phyloP scores from a whole-genome alignment of 2,888 invertebrate species.

The Drosophila lutescens region DNA sequence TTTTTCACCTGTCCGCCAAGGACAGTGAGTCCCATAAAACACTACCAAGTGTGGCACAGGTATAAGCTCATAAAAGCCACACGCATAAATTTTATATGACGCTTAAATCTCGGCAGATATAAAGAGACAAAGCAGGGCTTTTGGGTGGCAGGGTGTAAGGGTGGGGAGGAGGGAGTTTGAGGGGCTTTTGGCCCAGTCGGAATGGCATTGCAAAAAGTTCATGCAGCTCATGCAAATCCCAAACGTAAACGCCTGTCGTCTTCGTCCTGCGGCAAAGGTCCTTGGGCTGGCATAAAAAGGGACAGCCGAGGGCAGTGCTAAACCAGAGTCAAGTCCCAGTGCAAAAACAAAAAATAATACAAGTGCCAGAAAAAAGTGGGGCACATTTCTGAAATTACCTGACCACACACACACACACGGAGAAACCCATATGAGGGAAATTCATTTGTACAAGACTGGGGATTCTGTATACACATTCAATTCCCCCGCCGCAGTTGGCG shows the following conservation, averaged over 20 bases:
- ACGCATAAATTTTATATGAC: constrained; percentile 77
- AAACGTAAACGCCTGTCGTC: constrained; percentile 68
- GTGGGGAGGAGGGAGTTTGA: background rate
- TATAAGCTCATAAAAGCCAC: constrained; percentile 54
- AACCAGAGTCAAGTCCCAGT: constrained; percentile 64
- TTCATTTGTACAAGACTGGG: constrained; percentile 28
- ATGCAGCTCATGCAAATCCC: constrained; percentile 76
- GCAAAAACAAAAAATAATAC: constrained; percentile 39
- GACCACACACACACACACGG: constrained; percentile 47
- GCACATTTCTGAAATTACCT: constrained; percentile 74
- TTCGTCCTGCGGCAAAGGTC: constrained; percentile 46
- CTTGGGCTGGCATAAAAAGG: constrained; percentile 53
- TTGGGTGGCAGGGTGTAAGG: background rate
- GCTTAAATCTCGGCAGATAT: constrained; percentile 73
- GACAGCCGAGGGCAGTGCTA: constrained; percentile 60
- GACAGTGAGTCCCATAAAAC: constrained; percentile 37
- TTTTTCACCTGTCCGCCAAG: constrained; percentile 25
- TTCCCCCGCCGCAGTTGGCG: constrained; percentile 50
- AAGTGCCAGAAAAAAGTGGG: constrained; percentile 25
- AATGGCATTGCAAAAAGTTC: constrained; percentile 29
- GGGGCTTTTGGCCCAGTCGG: background rate
- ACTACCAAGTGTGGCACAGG: constrained; percentile 12
- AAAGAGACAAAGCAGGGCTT: constrained; percentile 42
- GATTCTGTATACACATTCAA: constrained; percentile 51
- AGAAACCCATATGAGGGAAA: background rate